Conservation (phyloP, 2,797 vertebrate species). For the Melanotaenia parkinsoni region DNA sequence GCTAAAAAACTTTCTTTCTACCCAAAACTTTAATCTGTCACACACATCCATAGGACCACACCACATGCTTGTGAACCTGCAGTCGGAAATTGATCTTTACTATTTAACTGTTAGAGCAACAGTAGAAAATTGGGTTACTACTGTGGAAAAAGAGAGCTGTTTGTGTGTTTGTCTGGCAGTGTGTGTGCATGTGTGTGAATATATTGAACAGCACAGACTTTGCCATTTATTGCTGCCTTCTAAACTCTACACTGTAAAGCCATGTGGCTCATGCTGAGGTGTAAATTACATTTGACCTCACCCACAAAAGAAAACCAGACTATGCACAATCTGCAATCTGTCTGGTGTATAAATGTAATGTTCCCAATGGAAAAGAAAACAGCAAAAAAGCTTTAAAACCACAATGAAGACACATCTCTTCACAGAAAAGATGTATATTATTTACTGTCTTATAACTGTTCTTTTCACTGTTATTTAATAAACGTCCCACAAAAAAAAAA, state of each 20-base stretch:
- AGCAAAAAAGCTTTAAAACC: slow-evolving; percentile 6
- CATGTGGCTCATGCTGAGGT: slow-evolving; percentile 54
- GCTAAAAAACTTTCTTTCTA: no score
- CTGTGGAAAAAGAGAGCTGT: slow-evolving; percentile 35
- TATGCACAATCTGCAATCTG: slow-evolving; percentile 31
- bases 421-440: background rate
- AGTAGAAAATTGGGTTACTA: slow-evolving; percentile 41
- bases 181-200: slow-evolving; percentile 25
- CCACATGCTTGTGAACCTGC: background rate
- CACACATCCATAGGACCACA: background rate
- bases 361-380: background rate
- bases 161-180: background rate
- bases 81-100: slow-evolving; percentile 1
- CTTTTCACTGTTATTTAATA: background rate
- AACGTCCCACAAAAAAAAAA: background rate
- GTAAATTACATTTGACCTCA: slow-evolving; percentile 54
- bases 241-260: slow-evolving; percentile 28
- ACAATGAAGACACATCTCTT: background rate
- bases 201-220: slow-evolving; percentile 44
- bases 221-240: slow-evolving; percentile 24
- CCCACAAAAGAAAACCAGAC: slow-evolving; percentile 30
- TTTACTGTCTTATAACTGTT: background rate
- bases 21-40: no score
- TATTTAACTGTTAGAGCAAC: slow-evolving; percentile 15
- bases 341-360: slow-evolving; percentile 8